Base-by-base conservation (phyloP, 2,797 vertebrate genomes). In the Aulostomus chinensis region DNA sequence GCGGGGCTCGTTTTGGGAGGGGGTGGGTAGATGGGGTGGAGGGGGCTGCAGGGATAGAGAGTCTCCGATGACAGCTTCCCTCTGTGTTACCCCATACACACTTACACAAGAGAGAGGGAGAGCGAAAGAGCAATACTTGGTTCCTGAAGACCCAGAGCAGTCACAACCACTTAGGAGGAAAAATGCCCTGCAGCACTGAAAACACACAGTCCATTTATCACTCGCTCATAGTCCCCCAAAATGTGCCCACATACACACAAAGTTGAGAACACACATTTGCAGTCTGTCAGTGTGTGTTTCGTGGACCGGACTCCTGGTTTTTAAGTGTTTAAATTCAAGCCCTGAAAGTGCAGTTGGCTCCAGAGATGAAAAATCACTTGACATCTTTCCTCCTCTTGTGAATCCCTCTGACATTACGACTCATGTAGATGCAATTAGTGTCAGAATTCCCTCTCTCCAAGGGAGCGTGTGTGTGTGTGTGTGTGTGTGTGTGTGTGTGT, bases 201-300 rank as follows among this genome's bases (percentile, higher is more conserved):
- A 86, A 86, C 78, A 86, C 84, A 80, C 73, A 77, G 76, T 77
- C 74, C 84, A 88, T 89, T 86, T 83, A 88, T 88, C 84, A 86
- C 73, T 83, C 60, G 41, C 55, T 84, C 79, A 84, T 75, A 72
- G 61, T 60, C 40, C 49, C 63, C 47, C 15, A 59, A 77, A 83
- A 74, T 38, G 21, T 20, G n/a, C 13, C 1, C 28, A 17, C 26
- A 8, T 30, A 34, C 20, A 47, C 43, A 50, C 9, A 13, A 13
- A 52, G 37, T n/a, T 13, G 4, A 20, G 5, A 30, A 34, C 47
- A 53, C 36, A 60, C 24, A 43, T 7, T 30, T 30, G 21, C 26
- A 33, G 12, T 37, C 1, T 14, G 26, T 24, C 18, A 43, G 34
- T 48, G 33, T 55, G 54, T 21, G 36, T 51, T 34, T 67, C 28